phyloP scores from a whole-genome alignment of 1,140 invertebrate genomes.

The Papilio aristodemus region DNA sequence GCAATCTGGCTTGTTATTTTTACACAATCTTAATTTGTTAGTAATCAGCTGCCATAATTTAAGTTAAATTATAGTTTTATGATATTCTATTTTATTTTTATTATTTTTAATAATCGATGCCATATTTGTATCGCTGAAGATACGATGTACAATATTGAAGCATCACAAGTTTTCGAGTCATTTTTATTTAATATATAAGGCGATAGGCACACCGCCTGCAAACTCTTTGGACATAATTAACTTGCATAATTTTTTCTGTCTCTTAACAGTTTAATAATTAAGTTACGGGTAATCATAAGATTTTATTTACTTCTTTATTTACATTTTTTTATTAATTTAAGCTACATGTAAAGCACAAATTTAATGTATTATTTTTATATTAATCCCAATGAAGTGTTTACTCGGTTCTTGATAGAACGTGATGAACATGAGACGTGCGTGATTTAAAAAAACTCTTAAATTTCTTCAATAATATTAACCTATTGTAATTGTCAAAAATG shows the following conservation, averaged over 20 bases:
- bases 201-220: neutral
- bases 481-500: neutral
- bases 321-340: conserved; percentile 8
- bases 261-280: too few relatives aligned
- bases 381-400: neutral
- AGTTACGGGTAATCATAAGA: too few relatives aligned
- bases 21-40: neutral
- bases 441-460: too few relatives aligned
- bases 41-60: conserved; percentile 8
- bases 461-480: neutral
- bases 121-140: too few relatives aligned
- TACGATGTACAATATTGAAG: too few relatives aligned
- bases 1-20: neutral
- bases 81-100: neutral
- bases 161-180: too few relatives aligned
- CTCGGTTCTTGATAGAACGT: neutral
- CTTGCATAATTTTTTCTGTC: neutral
- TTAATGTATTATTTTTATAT: conserved; percentile 20
- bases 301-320: conserved; percentile 20
- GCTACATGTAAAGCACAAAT: conserved; percentile 7
- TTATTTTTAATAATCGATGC: neutral
- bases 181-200: neutral
- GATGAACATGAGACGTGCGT: neutral
- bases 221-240: neutral
- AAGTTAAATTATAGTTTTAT: neutral